Percentiles rank a stretch among this genome's conserved stretches.
Conservation (phyloP, 2,888 invertebrate species). For the Elysia crispata region DNA sequence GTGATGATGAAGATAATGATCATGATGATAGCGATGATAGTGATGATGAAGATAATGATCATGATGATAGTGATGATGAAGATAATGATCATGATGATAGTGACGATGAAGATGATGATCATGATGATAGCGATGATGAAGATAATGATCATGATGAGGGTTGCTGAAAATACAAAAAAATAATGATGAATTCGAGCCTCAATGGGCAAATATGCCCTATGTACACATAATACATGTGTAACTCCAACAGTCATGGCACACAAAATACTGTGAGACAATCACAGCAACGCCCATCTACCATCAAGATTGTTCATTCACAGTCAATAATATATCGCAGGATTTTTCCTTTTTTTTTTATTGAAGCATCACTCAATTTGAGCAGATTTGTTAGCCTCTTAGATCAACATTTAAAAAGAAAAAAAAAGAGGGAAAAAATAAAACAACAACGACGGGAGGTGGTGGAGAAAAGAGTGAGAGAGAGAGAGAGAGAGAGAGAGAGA, state of each 20-base stretch:
- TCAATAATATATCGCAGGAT: no score
- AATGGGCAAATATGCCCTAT: no score
- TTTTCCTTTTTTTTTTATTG: no score
- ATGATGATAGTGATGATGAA: neutral
- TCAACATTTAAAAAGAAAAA: neutral
- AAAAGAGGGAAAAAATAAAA: neutral
- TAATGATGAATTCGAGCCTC: neutral
- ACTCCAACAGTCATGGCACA: no score
- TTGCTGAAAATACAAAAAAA: neutral
- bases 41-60: neutral
- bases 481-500: neutral
- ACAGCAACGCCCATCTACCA: no score
- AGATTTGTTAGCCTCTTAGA: no score
- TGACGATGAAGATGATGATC: neutral
- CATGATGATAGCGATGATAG: neutral
- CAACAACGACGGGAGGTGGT: neutral
- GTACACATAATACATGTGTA: no score
- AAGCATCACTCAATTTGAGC: no score
- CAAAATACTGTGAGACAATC: no score
- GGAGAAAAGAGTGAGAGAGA: constrained; percentile 3
- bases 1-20: neutral
- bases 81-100: neutral
- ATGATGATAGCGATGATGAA: constrained; percentile 7
- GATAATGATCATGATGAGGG: constrained; percentile 10
- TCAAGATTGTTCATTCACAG: no score